Evolutionary conservation across 2,888 invertebrate genomes (phyloP).

Genomic region (Gymnocheta viridis): DNA sequence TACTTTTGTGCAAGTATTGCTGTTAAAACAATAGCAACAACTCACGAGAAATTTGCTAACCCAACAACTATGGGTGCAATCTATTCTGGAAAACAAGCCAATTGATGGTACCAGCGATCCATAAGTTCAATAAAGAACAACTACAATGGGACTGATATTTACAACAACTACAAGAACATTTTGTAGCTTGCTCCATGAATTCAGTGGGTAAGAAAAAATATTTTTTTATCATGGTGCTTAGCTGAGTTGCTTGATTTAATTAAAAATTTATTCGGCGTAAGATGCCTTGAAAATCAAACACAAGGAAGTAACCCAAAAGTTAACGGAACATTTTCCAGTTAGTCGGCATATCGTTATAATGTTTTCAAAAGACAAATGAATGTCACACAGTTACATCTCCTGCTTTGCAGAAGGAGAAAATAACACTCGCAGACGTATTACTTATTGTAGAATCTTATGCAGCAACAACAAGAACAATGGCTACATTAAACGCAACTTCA

Average conservation of each 20-base stretch:
- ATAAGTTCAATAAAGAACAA: constrained; percentile 59
- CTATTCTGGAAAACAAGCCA: constrained; percentile 39
- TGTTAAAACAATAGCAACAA: constrained; percentile 30
- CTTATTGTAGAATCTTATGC: constrained; percentile 65
- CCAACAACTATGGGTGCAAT: constrained; percentile 38
- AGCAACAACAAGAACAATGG: constrained; percentile 65
- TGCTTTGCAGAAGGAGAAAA: constrained; percentile 63
- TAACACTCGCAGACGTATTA: constrained; percentile 62
- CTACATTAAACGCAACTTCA: constrained; percentile 38
- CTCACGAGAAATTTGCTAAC: constrained; percentile 1
- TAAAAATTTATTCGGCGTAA: constrained; percentile 64
- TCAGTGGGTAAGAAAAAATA: constrained; percentile 59
- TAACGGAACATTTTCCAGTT: no score
- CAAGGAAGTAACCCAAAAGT: no score
- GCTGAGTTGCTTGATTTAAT: constrained; percentile 62
- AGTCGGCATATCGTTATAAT: constrained; percentile 63
- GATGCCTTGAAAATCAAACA: constrained; percentile 43
- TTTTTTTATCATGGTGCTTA: constrained; percentile 67
- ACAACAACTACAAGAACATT: constrained; percentile 66
- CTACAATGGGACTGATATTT: constrained; percentile 63
- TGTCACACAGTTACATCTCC: constrained; percentile 59
- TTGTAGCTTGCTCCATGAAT: constrained; percentile 60
- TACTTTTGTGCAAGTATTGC: no score
- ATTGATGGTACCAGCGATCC: constrained; percentile 63
- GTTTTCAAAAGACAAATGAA: constrained; percentile 66